These are phyloP conservation scores for Myioborus melanocephalus DNA, from an alignment of 2,797 vertebrate genomes.

Conservation along the genomic window DNA sequence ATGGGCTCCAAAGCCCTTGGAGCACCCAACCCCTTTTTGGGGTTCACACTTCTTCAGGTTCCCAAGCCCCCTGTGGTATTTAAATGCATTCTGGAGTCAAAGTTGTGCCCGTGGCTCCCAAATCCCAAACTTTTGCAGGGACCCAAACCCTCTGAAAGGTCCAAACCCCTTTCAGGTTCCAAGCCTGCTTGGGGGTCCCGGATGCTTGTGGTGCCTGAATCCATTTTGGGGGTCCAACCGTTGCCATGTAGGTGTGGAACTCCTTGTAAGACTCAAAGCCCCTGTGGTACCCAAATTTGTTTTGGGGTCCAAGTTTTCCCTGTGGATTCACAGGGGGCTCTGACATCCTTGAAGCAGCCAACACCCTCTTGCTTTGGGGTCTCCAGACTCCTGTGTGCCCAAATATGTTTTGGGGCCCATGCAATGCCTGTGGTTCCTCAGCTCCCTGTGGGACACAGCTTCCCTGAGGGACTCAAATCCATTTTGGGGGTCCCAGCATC, in stretches of 20 bases:
- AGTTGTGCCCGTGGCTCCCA: fast-evolving
- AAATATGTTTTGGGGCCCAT: background rate
- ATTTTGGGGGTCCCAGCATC: background rate
- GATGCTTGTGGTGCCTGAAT: background rate
- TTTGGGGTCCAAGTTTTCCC: background rate
- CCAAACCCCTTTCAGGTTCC: background rate
- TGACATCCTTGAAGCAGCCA: background rate
- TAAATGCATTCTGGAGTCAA: background rate
- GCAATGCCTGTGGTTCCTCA: background rate
- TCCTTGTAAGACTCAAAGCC: background rate
- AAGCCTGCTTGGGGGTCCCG: background rate
- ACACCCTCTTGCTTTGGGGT: fast-evolving
- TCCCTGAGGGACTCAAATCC: fast-evolving
- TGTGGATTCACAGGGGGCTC: background rate
- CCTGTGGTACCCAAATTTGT: fast-evolving
- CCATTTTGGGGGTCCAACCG: background rate
- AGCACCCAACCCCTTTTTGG: background rate
- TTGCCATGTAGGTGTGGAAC: background rate
- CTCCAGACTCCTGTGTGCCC: background rate
- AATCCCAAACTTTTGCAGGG: background rate
- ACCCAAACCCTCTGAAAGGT: background rate
- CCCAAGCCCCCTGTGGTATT: background rate
- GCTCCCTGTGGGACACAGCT: background rate
- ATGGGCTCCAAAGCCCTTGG: background rate
- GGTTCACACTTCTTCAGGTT: background rate